Conservation (phyloP, 2,888 invertebrate species). For the Epinotia demarniana region DNA sequence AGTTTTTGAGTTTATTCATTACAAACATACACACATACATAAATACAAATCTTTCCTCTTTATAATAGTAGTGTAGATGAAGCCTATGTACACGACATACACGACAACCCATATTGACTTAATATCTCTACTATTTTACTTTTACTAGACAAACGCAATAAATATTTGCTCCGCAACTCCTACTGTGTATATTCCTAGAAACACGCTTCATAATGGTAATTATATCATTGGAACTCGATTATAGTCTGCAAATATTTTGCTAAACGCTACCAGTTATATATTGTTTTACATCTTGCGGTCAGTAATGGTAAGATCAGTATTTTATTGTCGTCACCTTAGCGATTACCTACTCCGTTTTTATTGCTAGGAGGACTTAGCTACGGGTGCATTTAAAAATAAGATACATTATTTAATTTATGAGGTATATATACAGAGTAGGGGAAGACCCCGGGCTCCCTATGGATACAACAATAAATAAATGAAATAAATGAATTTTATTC, state of each 20-base stretch:
- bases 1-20: too few relatives aligned
- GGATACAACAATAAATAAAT: too few relatives aligned
- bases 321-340: neutral
- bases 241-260: conserved; percentile 31
- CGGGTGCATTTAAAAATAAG: neutral
- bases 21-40: too few relatives aligned
- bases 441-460: too few relatives aligned
- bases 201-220: conserved; percentile 1
- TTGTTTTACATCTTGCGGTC: conserved; percentile 34
- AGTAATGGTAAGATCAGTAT: conserved; percentile 8
- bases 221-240: conserved; percentile 32
- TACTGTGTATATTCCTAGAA: conserved; percentile 6
- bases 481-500: too few relatives aligned
- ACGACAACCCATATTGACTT: neutral
- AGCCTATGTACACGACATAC: too few relatives aligned
- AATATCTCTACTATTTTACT: too few relatives aligned
- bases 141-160: neutral
- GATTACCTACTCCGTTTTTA: neutral
- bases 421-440: too few relatives aligned
- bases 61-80: too few relatives aligned
- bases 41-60: too few relatives aligned
- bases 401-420: too few relatives aligned
- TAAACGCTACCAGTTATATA: conserved; percentile 27
- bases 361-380: neutral
- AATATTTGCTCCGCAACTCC: neutral